phyloP scores from a whole-genome alignment of 2,113 vertebrate genomes.

The Microcebus ravelobensis region DNA sequence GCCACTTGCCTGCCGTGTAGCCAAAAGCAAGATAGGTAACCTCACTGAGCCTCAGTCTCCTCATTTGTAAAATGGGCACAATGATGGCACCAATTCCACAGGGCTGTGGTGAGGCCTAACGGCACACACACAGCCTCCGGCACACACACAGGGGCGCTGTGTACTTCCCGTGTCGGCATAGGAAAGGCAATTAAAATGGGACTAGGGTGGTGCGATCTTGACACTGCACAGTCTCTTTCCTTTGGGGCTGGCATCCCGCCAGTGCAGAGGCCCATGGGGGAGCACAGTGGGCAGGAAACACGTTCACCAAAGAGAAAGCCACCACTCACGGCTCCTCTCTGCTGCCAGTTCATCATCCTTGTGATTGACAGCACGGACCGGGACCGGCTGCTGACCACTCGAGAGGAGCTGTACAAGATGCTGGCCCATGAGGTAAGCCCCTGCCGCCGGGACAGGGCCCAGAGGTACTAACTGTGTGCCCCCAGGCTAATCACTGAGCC shows the following conservation, averaged over 20 bases:
- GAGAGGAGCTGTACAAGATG: conserved; percentile 90
- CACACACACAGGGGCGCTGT: background rate
- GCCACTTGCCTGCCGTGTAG: background rate
- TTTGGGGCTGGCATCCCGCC: background rate
- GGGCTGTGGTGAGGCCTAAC: background rate
- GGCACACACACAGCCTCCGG: background rate
- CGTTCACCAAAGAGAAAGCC: background rate
- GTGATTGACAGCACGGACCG: conserved; percentile 92
- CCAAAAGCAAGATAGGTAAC: background rate
- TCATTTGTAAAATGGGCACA: background rate
- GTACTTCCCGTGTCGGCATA: background rate
- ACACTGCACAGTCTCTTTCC: background rate
- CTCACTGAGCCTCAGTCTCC: background rate
- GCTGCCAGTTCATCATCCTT: conserved; percentile 89
- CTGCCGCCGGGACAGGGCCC: background rate
- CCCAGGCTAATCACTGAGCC: background rate
- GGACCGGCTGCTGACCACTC: conserved; percentile 85
- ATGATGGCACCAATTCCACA: background rate
- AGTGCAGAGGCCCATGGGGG: background rate
- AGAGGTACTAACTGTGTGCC: background rate
- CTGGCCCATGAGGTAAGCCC: conserved; percentile 90
- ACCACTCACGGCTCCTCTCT: background rate
- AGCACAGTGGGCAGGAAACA: background rate
- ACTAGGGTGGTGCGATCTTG: background rate
- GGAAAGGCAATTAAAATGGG: background rate